Base-by-base conservation (phyloP, 2,888 invertebrate genomes). In the Chrysopilus asiliformis region DNA sequence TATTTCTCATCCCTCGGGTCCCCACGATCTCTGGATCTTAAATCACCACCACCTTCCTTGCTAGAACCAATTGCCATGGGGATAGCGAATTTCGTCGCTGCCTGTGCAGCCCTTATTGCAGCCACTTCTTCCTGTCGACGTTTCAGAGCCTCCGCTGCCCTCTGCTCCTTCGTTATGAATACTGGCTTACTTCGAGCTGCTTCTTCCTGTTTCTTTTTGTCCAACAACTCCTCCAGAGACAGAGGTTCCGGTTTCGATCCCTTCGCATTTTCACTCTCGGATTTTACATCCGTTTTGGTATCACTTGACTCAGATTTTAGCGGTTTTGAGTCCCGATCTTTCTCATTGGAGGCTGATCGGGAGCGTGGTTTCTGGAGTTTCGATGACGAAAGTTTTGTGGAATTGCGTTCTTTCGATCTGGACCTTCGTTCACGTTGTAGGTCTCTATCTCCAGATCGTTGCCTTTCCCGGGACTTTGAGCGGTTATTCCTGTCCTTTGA, bases 201-300 rank as follows among this genome's bases (percentile, higher is more conserved):
- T 58, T 95, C 93, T 56, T 94, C 94, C 1, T 89, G 89, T 55
- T 97, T 94, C 57, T 94, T 94, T 62, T 93, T 94, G 0, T 89
- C 83, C 32, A 98, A 65, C 26, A 99, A 61, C 58, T 99, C 95
- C 58, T 98, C 98, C 38, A 99, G 66, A 4, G 97, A 97, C 12
- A 97, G 65, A 0, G 98, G 98, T 55, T 95, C 94, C 33, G 49
- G 44, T 58, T 68, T 62, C 55, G 68, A 13, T 51, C 55, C 45
- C 61, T 68, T 45, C 2, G 45, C 43, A 3, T 56, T 55, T 7
- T 65, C 62, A 14, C 65, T 65, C 9, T 68, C 68, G 5, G 66
- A 65, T 34, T 65, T 63, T 16, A 60, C 57, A 28, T 43, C 42
- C 8, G 26, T n/a, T 15, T 32, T 32, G 4, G 32, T 10, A 8